Conservation (phyloP, 2,888 invertebrate genomes). For the Apantesis nais region DNA sequence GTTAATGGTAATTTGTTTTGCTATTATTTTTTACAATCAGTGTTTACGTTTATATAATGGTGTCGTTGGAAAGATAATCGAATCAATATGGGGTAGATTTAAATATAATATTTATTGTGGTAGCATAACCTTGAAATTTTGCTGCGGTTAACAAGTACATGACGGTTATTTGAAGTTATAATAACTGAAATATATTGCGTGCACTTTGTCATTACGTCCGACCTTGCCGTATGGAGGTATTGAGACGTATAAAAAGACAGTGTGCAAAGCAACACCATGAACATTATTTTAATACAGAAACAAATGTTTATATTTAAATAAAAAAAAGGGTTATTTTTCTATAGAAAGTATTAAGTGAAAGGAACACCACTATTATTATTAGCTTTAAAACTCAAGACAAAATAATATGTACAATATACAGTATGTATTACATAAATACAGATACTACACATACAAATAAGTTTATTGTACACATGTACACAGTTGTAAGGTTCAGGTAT, state of each 20-base stretch:
- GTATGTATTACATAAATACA: slow-evolving; percentile 3
- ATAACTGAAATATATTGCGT: slow-evolving; percentile 1
- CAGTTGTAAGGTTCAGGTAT: not conserved
- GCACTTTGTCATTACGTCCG: not conserved
- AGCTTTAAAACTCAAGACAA: slow-evolving; percentile 4
- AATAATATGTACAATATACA: not conserved
- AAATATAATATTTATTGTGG: slow-evolving; percentile 64
- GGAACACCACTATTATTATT: slow-evolving; percentile 1
- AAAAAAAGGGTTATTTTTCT: slow-evolving; percentile 14
- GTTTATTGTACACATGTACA: not conserved
- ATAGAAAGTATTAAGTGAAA: slow-evolving; percentile 1
- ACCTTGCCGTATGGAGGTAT: not conserved
- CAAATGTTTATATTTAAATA: slow-evolving; percentile 11
- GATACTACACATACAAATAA: not conserved
- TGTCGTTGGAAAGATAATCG: slow-evolving; percentile 24
- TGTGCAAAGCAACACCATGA: not conserved
- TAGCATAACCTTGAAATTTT: slow-evolving; percentile 61
- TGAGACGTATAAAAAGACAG: not conserved
- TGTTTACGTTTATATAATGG: slow-evolving; percentile 1
- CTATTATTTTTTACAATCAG: not conserved
- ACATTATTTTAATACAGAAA: not conserved
- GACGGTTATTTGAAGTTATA: slow-evolving; percentile 15
- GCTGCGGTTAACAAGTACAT: slow-evolving; percentile 20
- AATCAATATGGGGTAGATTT: slow-evolving; percentile 50
- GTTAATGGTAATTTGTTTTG: not conserved